Percentiles rank a stretch among this genome's conserved stretches.
These are phyloP conservation scores for Colius striatus DNA, from an alignment of 2,113 vertebrate species.

Conservation along the genomic window DNA sequence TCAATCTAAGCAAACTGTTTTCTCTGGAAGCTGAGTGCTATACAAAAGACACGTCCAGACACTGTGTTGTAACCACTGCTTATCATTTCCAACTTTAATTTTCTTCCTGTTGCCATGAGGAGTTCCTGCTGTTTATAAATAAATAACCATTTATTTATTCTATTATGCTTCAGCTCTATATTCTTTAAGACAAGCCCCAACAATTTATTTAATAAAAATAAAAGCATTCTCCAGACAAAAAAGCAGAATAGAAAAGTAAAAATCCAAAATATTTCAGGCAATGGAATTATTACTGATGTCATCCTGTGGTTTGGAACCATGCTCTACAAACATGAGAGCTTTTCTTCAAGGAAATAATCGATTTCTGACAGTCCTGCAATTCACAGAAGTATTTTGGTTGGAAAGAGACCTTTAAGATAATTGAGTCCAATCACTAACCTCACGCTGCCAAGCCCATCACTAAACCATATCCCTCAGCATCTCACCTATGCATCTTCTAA, in stretches of 20 bases:
- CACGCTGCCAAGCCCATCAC: no score
- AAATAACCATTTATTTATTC: neutral
- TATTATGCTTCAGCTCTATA: neutral
- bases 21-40: neutral
- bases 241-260: neutral
- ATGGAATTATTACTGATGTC: neutral
- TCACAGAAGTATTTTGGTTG: no score
- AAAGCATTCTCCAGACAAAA: neutral
- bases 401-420: no score
- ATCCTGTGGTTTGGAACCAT: neutral
- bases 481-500: no score
- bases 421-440: no score
- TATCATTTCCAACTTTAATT: neutral
- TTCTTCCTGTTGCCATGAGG: constrained; percentile 8
- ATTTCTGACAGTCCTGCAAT: neutral
- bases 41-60: neutral
- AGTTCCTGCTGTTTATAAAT: constrained; percentile 11
- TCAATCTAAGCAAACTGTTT: neutral
- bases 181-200: neutral
- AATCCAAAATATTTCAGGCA: neutral
- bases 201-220: neutral
- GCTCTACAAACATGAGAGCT: neutral
- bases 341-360: neutral
- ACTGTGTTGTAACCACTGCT: neutral
- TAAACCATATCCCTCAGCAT: no score